Evolutionary conservation across 2,113 vertebrate genomes (phyloP), one percentile per base, ranked within the genome.

Genomic region (Agapornis roseicollis): DNA sequence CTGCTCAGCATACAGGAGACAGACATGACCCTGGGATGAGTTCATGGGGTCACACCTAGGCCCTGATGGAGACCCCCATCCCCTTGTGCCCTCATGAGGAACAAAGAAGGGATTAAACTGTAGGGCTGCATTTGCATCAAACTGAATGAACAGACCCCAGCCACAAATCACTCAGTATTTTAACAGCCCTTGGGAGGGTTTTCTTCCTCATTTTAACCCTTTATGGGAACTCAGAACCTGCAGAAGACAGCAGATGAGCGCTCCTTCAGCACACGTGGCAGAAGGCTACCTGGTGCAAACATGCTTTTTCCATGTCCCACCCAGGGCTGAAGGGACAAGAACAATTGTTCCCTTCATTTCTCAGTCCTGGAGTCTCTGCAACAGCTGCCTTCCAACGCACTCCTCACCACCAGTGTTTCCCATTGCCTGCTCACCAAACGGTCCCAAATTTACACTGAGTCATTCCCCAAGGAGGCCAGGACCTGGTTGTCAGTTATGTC

Each of bases 11-110:
- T 47, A n/a, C 27, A 14, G 61, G 72, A 90, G 81, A 80, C 35
- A 90, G 82, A 88, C 3, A 0, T 17, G 29, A 58, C 55, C 46
- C 86, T 74, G 68, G 66, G 50, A 96, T 6, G 27, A 66, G 64
- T 88, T 96, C 79, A 81, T 39, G 69, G 50, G 83, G 69, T 94
- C 86, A 84, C 69, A 84, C 50, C 50, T 76, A 63, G 58, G 85
- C 80, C 85, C 71, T 58, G 72, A 60, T 9, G 42, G 58, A 78
- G 72, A 82, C 19, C 29, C 66, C 52, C 25, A 1, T 80, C 22
- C 41, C 37, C 13, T 18, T 0, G 0, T 65, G 58, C 35, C 74
- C 66, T 60, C n/a, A 12, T 4, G 37, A 70, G 56, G 52, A 79
- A 58, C 77, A 65, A 69, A 73, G 53, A 56, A 61, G 33, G 27